Percentiles rank a stretch among this genome's conserved stretches.
These are phyloP conservation scores for Passer domesticus DNA, from an alignment of 2,113 vertebrate species.

Conservation along the genomic window DNA sequence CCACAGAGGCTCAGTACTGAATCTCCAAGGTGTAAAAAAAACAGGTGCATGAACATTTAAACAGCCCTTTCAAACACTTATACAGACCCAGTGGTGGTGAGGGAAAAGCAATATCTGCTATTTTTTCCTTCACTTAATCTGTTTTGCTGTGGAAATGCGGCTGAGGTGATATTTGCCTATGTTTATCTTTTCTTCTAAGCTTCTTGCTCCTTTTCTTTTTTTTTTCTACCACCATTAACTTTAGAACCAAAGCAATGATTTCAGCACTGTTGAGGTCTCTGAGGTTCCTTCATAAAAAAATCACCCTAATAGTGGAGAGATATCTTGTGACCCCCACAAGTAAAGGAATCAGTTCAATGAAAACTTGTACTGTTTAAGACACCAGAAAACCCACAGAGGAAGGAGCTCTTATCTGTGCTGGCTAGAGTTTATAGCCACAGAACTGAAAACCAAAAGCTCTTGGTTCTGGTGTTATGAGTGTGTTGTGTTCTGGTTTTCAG, in stretches of 20 bases:
- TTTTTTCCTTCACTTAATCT: background rate
- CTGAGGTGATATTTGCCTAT: background rate
- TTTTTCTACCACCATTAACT: background rate
- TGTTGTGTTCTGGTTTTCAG: background rate
- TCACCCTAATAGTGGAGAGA: background rate
- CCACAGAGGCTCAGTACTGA: background rate
- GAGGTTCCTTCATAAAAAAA: background rate
- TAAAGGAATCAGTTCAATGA: background rate
- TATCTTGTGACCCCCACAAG: background rate
- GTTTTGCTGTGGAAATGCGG: background rate
- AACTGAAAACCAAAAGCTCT: background rate
- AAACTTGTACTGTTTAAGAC: background rate
- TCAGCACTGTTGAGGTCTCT: background rate
- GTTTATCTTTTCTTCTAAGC: background rate
- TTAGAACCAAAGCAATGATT: background rate
- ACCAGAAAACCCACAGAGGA: background rate
- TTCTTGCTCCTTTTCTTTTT: background rate
- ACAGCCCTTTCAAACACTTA: background rate
- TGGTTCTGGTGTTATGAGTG: fast-evolving
- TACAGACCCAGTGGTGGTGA: fast-evolving
- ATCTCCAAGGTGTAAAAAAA: background rate
- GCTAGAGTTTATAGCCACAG: background rate
- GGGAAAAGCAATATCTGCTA: background rate
- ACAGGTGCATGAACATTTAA: background rate
- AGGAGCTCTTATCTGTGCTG: background rate